Base-by-base conservation (phyloP, 2,113 vertebrate genomes). In the Aviceda subcristata region DNA sequence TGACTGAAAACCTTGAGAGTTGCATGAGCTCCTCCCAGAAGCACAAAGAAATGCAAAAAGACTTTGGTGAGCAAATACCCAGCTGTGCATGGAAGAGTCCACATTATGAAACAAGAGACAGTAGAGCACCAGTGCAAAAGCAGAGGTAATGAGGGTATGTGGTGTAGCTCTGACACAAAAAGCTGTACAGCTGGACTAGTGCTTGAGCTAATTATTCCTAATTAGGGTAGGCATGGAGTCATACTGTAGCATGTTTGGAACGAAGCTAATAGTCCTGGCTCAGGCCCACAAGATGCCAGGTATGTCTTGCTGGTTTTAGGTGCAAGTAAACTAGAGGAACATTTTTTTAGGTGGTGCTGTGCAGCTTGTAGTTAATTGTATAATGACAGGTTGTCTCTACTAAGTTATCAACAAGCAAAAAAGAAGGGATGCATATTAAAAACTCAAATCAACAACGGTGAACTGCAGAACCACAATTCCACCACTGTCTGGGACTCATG, bases 51-150 rank as follows among this genome's bases (percentile, higher is more conserved):
- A 85, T 11, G 41, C 16, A 63, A 43, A 86, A 72, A 2, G 7
- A 23, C 60, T 66, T 85, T 3, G 11, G 56, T 55, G 76, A 89
- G 63, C 59, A 67, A 86, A 86, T 12, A 29, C 19, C 48, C 75
- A 57, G 63, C 50, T 94, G 91, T 7, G 18, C 29, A 20, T 5
- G 23, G 68, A 67, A 68, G 64, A 90, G 36, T 27, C 69, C 46
- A 67, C 68, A 20, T 0, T 30, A 29, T 0, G 0, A 59, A 72
- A 67, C 0, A 0, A 43, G 36, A 85, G 51, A 43, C 21, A 7
- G 11, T 0, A 5, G 34, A 77, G 43, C 80, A 92, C 6, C 51
- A 48, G 23, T 13, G 55, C 41, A 56, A 84, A 86, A 85, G 26
- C 64, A 75, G 81, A 85, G 30, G 27, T 27, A 60, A 50, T 23